Evolutionary conservation across 1,140 invertebrate genomes (phyloP).

Genomic region (Plutomurus gul): DNA sequence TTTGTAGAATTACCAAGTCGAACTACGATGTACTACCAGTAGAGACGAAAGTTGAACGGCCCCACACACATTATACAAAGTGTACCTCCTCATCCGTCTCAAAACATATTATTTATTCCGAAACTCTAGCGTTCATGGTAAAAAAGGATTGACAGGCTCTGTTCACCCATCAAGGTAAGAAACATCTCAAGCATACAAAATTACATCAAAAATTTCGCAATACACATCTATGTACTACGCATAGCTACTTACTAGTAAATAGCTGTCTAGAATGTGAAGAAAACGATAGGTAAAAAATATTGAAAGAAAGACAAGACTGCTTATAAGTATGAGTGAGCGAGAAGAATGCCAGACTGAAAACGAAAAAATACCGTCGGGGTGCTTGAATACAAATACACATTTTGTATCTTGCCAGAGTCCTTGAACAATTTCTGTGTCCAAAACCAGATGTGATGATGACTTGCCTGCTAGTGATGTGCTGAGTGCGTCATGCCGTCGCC

Average conservation of each 20-base stretch:
- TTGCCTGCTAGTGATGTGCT: not conserved
- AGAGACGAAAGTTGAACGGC: not conserved
- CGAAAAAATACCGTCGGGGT: not conserved
- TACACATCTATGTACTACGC: not conserved
- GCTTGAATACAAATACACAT: not conserved
- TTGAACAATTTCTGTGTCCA: not conserved
- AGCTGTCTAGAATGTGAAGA: not conserved
- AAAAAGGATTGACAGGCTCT: not conserved
- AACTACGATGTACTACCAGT: not conserved
- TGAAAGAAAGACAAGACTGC: not conserved
- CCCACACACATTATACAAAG: not conserved
- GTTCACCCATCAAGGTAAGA: not conserved
- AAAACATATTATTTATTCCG: not conserved
- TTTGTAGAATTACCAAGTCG: not conserved
- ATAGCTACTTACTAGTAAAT: not conserved
- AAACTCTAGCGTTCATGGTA: not conserved
- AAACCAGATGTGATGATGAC: not conserved
- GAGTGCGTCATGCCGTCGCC: conserved; percentile 8
- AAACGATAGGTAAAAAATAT: not conserved
- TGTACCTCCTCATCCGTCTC: too few relatives aligned
- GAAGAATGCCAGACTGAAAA: not conserved
- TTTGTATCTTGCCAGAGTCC: not conserved
- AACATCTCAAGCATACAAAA: not conserved
- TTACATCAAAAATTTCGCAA: not conserved
- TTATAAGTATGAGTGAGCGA: too few relatives aligned